phyloP scores from a whole-genome alignment of 1,140 invertebrate species.

The Hyphantria cunea region DNA sequence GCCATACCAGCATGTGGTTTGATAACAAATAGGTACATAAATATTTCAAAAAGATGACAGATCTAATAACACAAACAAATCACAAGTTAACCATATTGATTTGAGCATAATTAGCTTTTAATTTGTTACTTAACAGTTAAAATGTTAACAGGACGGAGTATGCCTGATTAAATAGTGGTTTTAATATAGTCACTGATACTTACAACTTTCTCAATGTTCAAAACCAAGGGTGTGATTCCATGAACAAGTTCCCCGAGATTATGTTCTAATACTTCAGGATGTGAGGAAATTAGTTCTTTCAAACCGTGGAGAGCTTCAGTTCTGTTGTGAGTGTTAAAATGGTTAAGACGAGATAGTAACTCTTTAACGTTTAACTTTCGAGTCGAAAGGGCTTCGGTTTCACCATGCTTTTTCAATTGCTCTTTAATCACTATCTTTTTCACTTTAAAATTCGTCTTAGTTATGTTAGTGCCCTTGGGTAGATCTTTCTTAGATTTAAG shows the following conservation, averaged over 20 bases:
- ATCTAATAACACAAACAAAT: no score
- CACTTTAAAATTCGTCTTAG: slow-evolving; percentile 93
- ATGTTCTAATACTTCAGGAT: slow-evolving; percentile 82
- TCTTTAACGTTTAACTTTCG: slow-evolving; percentile 91
- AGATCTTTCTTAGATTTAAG: slow-evolving; percentile 87
- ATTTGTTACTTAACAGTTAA: no score
- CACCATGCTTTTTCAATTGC: slow-evolving; percentile 86
- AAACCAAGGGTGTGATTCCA: slow-evolving; percentile 85
- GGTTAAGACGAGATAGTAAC: slow-evolving; percentile 87
- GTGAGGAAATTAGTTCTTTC: slow-evolving; percentile 84
- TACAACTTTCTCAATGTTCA: slow-evolving; percentile 87
- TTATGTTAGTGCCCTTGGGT: slow-evolving; percentile 92
- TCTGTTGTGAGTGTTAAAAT: slow-evolving; percentile 88
- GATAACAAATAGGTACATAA: no score
- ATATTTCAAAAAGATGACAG: no score
- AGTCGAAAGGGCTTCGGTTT: slow-evolving; percentile 85
- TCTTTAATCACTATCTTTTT: slow-evolving; percentile 91
- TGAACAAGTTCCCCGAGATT: slow-evolving; percentile 87
- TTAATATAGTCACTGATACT: slow-evolving; percentile 34
- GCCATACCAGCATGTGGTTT: no score
- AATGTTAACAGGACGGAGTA: no score
- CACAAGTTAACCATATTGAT: no score
- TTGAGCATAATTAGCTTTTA: no score
- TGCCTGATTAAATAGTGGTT: not conserved
- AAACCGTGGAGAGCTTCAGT: slow-evolving; percentile 87